A percentile compares a stretch with the other conserved stretches of the same genome.
phyloP scores from a whole-genome alignment of 1,140 invertebrate genomes.

The Limonius californicus region DNA sequence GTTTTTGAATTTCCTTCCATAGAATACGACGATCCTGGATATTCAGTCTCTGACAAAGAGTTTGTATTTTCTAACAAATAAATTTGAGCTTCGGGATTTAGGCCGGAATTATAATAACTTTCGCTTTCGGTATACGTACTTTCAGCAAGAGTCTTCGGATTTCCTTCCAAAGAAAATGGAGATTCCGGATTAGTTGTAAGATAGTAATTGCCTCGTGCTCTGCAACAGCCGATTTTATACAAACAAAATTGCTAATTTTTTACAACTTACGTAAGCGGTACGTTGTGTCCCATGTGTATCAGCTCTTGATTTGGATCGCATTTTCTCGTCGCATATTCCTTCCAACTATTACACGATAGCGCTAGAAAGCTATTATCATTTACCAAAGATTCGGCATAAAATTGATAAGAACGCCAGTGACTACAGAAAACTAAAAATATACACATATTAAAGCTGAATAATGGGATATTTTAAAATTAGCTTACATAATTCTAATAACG shows the following conservation, averaged over 20 bases:
- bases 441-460: neutral
- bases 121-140: too few species aligned
- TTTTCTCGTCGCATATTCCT: too few species aligned
- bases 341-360: too few species aligned
- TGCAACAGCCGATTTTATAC: neutral
- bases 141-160: neutral
- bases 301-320: neutral
- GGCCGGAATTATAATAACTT: too few species aligned
- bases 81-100: too few species aligned
- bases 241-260: neutral
- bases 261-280: neutral
- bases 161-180: neutral
- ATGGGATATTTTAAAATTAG: neutral
- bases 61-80: too few species aligned
- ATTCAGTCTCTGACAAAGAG: too few species aligned
- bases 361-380: slow-evolving; percentile 35
- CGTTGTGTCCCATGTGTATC: neutral
- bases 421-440: slow-evolving; percentile 69
- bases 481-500: slow-evolving; percentile 39
- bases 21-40: too few species aligned
- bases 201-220: neutral
- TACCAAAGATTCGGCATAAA: slow-evolving; percentile 65
- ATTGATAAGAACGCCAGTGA: slow-evolving; percentile 64
- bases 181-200: neutral
- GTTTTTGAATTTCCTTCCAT: too few species aligned